Percentiles rank a stretch among this genome's conserved stretches.
Evolutionary conservation across 2,888 invertebrate genomes (phyloP).

Genomic region (Lasioglossum marginatum): DNA sequence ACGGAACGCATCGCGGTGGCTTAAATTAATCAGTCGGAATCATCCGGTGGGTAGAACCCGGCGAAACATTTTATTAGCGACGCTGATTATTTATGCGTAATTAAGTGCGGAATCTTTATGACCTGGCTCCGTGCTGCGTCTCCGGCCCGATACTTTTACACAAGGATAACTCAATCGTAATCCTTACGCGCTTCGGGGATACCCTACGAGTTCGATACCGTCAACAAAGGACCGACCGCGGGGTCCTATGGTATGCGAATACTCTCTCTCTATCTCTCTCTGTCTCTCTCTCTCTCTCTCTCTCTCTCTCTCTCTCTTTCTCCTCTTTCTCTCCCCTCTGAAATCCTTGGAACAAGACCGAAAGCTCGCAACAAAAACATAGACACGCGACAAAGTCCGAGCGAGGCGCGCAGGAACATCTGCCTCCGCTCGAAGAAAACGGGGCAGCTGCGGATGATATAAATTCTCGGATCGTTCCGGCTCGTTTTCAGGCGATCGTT

Average conservation of each 20-base stretch:
- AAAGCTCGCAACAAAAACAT: slow-evolving; percentile 9
- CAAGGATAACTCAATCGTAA: slow-evolving; percentile 27
- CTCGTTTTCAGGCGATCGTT: slow-evolving; percentile 52
- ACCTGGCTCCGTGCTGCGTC: slow-evolving; percentile 1
- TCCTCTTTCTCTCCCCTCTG: not conserved
- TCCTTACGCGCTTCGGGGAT: not conserved
- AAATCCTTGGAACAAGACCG: slow-evolving; percentile 3
- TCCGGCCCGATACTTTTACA: not conserved
- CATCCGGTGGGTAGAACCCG: slow-evolving; percentile 7
- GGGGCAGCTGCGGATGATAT: slow-evolving; percentile 78
- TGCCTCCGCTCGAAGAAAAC: slow-evolving; percentile 75
- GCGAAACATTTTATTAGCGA: slow-evolving; percentile 24
- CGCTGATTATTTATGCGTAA: slow-evolving; percentile 45
- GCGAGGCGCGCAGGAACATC: slow-evolving; percentile 71
- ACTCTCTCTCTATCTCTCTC: too few relatives aligned
- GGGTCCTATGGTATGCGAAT: not conserved
- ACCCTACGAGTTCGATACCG: not conserved
- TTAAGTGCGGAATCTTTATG: slow-evolving; percentile 25
- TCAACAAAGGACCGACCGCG: not conserved
- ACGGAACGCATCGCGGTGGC: slow-evolving; percentile 10
- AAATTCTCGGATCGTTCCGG: slow-evolving; percentile 57
- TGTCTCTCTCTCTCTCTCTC: not conserved
- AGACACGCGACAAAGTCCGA: slow-evolving; percentile 22
- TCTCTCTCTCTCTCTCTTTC: too few relatives aligned
- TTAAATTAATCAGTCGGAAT: slow-evolving; percentile 54